Evolutionary conservation across 1,140 invertebrate species (phyloP), one percentile per base, ranked within the genome.

Genomic region (Panulirus ornatus): DNA sequence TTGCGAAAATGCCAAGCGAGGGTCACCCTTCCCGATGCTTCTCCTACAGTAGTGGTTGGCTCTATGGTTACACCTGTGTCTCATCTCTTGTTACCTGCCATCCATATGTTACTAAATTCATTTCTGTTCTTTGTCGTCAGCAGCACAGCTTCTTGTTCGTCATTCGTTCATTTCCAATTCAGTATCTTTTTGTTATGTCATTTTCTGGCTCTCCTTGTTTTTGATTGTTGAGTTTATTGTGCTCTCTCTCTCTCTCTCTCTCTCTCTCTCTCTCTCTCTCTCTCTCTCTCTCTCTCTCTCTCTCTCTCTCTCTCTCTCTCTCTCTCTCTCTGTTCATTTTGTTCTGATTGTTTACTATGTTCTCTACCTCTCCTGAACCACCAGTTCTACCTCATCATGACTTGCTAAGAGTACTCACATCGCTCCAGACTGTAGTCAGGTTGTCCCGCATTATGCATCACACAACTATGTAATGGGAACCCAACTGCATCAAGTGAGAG

Each of bases 271-370:
- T 27, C 34, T 27, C 47, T 47, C 51, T 34, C 19, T 82, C 34
- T 34, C 30, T 34, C 42, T 82, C 51, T 82, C 22, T 54, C 51
- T 82, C 51, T 34, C 22, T 54, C 51, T 34, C 51, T 54, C 34
- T 54, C 79, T 82, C 34, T 34, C 79, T 51, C 51, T 58, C 79
- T 82, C 73, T 36, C 73, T 76, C 73, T 38, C 8, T 71, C 66
- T 27, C 66, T 71, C 6, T 27, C 27, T 71, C 27, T 71, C 66
- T 71, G 16, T 27, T 30, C 5, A n/a, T n/a, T n/a, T n/a, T n/a
- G n/a, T n/a, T 1, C 58, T 27, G 27, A 63, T 63, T 63, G 27
- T 63, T 63, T 27, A 22, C 34, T 11, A 71, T 71, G 27, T 30
- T 71, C 66, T 71, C 66, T 30, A 22, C 66, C 34, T 36, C 34